Conservation (phyloP, 2,888 invertebrate genomes). For the Ophioninae sp. region DNA sequence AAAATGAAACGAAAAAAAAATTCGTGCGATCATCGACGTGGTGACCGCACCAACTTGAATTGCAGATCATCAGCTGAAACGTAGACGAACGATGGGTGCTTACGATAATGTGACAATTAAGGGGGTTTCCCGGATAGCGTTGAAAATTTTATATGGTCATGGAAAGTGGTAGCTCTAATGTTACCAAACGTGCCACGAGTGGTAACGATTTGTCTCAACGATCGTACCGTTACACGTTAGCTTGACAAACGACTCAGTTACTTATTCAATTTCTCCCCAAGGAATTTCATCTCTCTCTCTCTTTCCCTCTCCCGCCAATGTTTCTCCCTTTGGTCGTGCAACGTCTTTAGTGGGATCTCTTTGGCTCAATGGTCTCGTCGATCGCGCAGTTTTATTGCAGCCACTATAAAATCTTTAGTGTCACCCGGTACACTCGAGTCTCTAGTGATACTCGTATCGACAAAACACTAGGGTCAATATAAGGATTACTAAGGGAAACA, state of each 20-base stretch:
- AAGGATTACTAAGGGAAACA: too few species aligned
- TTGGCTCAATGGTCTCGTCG: neutral
- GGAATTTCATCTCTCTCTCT: neutral
- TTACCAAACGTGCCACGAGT: constrained; percentile 23
- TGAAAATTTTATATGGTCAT: neutral
- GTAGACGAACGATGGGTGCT: neutral
- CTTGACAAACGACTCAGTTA: constrained; percentile 19
- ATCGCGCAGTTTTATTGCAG: neutral
- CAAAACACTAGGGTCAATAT: too few species aligned
- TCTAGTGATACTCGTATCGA: neutral
- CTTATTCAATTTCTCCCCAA: constrained; percentile 32
- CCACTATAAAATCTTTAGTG: neutral
- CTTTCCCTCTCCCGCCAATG: neutral
- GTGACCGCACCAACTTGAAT: neutral
- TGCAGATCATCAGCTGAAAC: neutral
- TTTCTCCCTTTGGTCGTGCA: neutral
- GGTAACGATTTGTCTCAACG: constrained; percentile 18
- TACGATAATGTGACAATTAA: neutral
- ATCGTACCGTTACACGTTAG: constrained; percentile 26
- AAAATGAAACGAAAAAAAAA: neutral
- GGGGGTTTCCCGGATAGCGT: neutral
- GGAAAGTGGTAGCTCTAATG: neutral
- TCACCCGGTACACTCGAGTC: neutral
- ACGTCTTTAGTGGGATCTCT: neutral
- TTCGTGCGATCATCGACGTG: neutral